Conservation (phyloP, 2,797 vertebrate genomes). For the Coregonus ussuriensis region DNA sequence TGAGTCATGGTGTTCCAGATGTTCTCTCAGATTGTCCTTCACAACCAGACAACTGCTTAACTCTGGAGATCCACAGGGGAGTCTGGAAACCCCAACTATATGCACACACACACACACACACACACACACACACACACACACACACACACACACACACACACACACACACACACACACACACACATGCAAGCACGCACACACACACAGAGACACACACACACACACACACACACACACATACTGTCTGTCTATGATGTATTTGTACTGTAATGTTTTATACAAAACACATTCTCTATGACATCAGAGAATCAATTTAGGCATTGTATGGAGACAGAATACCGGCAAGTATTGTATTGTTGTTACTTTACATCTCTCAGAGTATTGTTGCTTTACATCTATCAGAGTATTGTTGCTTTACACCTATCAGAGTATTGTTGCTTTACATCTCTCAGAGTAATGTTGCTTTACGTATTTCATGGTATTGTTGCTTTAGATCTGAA, state of each 20-base stretch:
- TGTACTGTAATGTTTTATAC: background rate
- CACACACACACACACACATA: no score
- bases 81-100: constrained; percentile 3
- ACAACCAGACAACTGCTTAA: background rate
- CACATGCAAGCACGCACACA: background rate
- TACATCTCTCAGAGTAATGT: no score
- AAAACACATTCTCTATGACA: background rate
- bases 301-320: background rate
- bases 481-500: background rate
- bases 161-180: background rate
- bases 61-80: background rate
- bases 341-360: background rate
- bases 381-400: no score
- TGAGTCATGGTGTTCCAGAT: constrained; percentile 14
- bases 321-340: background rate
- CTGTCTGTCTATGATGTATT: background rate
- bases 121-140: background rate
- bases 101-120: constrained; percentile 34
- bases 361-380: background rate
- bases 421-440: no score
- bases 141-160: background rate
- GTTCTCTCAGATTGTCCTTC: background rate
- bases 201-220: background rate
- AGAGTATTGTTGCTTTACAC: no score
- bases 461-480: no score